Evolutionary conservation across 2,113 vertebrate genomes (phyloP).

Genomic region (Macroglossus sobrinus): DNA sequence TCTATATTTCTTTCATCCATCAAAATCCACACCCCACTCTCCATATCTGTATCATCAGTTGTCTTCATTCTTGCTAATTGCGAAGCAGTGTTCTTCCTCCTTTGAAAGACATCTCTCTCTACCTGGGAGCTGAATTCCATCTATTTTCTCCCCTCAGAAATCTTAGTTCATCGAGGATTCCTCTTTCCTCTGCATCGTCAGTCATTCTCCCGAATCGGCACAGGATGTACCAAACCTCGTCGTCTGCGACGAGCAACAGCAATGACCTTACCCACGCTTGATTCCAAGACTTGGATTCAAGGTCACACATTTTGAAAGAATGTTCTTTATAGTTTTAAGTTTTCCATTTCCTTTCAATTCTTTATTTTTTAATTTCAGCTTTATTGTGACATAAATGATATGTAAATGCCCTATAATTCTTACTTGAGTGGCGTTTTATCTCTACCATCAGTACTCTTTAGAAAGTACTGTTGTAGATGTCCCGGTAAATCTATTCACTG

Average conservation of each 20-base stretch:
- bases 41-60: not conserved
- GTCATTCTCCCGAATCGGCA: not conserved
- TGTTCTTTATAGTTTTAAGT: not conserved
- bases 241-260: not conserved
- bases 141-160: not conserved
- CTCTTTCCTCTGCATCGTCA: not conserved
- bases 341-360: not conserved
- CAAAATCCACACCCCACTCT: not conserved
- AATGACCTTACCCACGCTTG: not conserved
- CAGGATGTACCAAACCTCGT: not conserved
- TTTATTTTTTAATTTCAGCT: not conserved
- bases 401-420: not conserved
- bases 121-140: not conserved
- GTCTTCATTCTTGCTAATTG: not conserved
- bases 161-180: not conserved
- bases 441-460: not conserved
- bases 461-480: not conserved
- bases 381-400: not conserved
- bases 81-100: not conserved
- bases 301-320: not conserved
- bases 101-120: not conserved
- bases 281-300: not conserved
- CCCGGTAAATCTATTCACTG: not conserved
- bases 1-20: not conserved
- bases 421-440: not conserved